Conservation (phyloP, 1,140 invertebrate species). For the Monomorium pharaonis region DNA sequence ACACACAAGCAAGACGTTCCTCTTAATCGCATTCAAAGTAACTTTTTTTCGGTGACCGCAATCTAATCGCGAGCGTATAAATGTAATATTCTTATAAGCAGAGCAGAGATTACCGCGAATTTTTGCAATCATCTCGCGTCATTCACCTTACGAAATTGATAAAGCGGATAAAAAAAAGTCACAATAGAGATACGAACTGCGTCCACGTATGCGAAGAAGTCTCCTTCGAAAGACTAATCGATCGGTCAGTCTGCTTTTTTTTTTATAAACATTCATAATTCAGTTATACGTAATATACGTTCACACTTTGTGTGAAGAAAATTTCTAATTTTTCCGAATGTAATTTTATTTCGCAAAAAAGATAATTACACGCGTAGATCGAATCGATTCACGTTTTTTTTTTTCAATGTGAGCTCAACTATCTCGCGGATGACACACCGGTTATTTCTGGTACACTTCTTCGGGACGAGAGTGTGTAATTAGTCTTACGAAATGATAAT, state of each 20-base stretch:
- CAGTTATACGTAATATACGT: too few relatives aligned
- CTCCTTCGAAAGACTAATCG: background rate
- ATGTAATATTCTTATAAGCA: conserved; percentile 3
- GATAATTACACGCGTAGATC: background rate
- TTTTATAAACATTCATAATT: too few relatives aligned
- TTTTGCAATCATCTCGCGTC: background rate
- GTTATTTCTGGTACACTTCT: background rate
- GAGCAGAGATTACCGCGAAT: background rate
- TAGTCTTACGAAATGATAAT: background rate
- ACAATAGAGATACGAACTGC: background rate
- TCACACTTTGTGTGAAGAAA: background rate
- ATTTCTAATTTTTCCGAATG: background rate
- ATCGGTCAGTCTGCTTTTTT: too few relatives aligned
- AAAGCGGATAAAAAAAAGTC: background rate
- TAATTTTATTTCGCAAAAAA: background rate
- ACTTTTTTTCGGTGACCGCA: conserved; percentile 21
- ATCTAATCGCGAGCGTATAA: conserved; percentile 51
- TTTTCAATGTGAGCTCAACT: background rate
- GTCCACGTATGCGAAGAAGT: background rate
- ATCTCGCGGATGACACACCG: background rate
- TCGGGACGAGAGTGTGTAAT: background rate
- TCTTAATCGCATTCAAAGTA: conserved; percentile 16
- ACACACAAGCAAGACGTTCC: background rate
- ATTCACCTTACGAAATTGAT: background rate
- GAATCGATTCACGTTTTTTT: background rate